Conservation (phyloP, 2,113 vertebrate genomes). For the Otis tarda region DNA sequence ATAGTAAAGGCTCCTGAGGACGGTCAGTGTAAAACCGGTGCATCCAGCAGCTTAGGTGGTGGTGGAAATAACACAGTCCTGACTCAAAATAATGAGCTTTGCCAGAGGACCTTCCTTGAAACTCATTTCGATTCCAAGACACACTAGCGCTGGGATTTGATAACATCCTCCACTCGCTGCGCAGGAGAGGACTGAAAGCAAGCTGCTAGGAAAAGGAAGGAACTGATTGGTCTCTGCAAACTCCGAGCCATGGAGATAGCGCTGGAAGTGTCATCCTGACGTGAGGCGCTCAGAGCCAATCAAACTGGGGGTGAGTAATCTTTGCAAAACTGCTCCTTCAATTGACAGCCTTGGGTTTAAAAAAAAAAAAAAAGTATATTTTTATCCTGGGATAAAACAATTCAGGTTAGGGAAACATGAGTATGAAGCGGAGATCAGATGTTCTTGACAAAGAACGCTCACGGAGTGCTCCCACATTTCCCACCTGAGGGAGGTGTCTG, state of each 20-base stretch:
- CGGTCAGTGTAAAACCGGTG: not conserved
- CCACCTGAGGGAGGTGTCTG: too few species aligned
- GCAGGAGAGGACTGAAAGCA: not conserved
- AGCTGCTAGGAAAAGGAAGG: not conserved
- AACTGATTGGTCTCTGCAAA: slow-evolving; percentile 33
- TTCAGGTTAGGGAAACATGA: not conserved
- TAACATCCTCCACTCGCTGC: not conserved
- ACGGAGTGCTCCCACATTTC: not conserved
- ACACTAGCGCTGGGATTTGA: not conserved
- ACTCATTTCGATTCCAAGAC: not conserved
- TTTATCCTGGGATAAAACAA: not conserved
- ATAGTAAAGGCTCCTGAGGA: not conserved
- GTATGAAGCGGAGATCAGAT: not conserved
- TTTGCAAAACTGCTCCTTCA: not conserved
- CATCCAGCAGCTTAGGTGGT: not conserved
- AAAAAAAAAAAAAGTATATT: not conserved
- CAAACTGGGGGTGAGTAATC: not conserved
- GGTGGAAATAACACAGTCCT: not conserved
- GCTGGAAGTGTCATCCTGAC: not conserved
- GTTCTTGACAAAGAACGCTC: not conserved
- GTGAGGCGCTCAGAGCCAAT: slow-evolving; percentile 14
- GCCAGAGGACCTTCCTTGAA: slow-evolving; percentile 2
- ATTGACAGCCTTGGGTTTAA: not conserved
- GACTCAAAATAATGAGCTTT: not conserved
- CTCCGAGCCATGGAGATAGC: slow-evolving; percentile 49